Percentiles rank a stretch among this genome's conserved stretches.
Evolutionary conservation across 1,140 invertebrate species (phyloP).

Genomic region (Drosophila trapezifrons): DNA sequence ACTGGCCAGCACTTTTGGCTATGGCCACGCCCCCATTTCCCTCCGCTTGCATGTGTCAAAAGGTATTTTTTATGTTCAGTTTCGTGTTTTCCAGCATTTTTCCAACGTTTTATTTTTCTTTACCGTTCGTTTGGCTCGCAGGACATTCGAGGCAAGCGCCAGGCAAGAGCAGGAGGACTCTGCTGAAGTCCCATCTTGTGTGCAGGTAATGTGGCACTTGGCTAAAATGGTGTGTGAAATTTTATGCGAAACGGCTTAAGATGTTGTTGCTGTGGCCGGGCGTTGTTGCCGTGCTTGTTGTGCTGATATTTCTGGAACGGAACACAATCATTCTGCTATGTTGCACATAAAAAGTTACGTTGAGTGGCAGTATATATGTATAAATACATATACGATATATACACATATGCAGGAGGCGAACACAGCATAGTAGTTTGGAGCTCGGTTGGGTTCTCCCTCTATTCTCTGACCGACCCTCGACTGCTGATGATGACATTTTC

Average conservation of each 20-base stretch:
- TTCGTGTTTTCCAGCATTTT: constrained; percentile 79
- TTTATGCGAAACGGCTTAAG: constrained; percentile 83
- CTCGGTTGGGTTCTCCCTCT: constrained; percentile 31
- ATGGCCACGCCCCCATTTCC: constrained; percentile 41
- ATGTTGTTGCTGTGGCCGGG: constrained; percentile 56
- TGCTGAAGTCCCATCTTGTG: constrained; percentile 71
- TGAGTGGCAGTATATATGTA: constrained; percentile 74
- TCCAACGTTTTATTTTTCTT: constrained; percentile 65
- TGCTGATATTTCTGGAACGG: constrained; percentile 81
- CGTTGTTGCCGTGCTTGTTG: constrained; percentile 71
- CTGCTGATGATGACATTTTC: constrained; percentile 82
- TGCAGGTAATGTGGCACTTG: constrained; percentile 84
- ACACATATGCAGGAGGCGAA: neutral
- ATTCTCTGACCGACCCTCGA: constrained; percentile 58
- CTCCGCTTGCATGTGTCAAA: constrained; percentile 78
- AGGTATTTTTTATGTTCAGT: constrained; percentile 80
- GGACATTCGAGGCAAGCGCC: constrained; percentile 1
- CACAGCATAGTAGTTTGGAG: constrained; percentile 16
- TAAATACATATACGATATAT: constrained; percentile 1
- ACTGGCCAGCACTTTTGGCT: constrained; percentile 39
- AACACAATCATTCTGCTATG: constrained; percentile 83
- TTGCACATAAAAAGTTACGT: constrained; percentile 82
- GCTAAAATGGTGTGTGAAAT: constrained; percentile 84
- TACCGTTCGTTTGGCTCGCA: constrained; percentile 28
- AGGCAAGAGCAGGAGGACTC: neutral